A percentile compares a stretch with the other conserved stretches of the same genome.
Evolutionary conservation across 2,797 vertebrate genomes (phyloP).

Genomic region (Linurgus olivaceus): DNA sequence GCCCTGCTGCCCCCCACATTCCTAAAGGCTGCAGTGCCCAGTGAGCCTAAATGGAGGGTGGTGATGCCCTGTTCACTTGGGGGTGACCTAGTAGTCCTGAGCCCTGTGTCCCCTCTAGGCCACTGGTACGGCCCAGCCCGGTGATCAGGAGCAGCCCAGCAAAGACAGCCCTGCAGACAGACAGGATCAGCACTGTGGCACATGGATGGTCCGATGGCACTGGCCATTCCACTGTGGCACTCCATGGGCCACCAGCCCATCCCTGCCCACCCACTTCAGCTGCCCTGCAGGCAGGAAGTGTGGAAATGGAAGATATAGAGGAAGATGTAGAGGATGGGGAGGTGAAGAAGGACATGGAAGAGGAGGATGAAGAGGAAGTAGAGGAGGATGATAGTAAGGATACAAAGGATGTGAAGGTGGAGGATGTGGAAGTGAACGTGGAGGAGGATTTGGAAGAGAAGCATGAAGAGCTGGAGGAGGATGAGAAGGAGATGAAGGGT

Average conservation of each 20-base stretch:
- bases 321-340: not conserved
- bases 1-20: not conserved
- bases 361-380: not conserved
- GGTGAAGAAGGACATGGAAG: not conserved
- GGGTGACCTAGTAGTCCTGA: not conserved
- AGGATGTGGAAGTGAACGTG: accelerated
- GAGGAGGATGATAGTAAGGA: not conserved
- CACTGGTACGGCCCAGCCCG: not conserved
- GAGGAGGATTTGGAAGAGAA: not conserved
- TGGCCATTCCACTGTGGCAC: accelerated
- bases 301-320: not conserved
- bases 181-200: accelerated
- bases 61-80: not conserved
- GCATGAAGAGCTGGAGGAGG: not conserved
- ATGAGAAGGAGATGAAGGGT: not conserved
- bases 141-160: not conserved
- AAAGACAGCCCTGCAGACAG: not conserved
- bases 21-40: not conserved
- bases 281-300: accelerated
- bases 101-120: not conserved
- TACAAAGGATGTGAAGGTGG: not conserved
- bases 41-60: not conserved
- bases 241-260: not conserved
- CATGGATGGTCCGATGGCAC: accelerated
- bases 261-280: accelerated